A percentile compares a stretch with the other conserved stretches of the same genome.
phyloP scores from a whole-genome alignment of 2,797 vertebrate species.

The Spinibarbus caldwelli region DNA sequence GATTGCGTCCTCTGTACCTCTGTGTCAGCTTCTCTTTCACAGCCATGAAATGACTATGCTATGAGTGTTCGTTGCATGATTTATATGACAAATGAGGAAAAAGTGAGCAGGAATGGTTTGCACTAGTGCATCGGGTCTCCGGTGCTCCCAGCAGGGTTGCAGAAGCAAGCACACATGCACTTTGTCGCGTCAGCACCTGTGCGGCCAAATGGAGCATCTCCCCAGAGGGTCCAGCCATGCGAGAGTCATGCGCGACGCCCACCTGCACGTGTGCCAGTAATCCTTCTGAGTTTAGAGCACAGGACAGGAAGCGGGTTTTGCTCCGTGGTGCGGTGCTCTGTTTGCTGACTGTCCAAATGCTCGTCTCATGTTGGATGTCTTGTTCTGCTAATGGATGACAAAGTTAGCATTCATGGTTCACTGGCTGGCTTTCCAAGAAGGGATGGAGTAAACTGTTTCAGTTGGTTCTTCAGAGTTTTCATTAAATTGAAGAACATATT shows the following conservation, averaged over 20 bases:
- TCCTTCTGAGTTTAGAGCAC: neutral
- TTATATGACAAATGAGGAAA: slow-evolving; percentile 15
- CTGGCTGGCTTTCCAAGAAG: neutral
- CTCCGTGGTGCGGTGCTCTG: neutral
- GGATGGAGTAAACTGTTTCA: neutral
- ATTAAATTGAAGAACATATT: neutral
- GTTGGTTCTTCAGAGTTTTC: neutral
- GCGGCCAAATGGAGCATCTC: slow-evolving; percentile 19
- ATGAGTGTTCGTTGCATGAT: slow-evolving; percentile 33
- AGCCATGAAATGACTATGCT: neutral
- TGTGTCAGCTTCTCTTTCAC: neutral
- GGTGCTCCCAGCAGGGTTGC: slow-evolving; percentile 8
- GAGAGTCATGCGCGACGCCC: slow-evolving; percentile 2
- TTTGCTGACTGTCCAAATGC: slow-evolving; percentile 28
- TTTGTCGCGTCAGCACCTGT: slow-evolving; percentile 24
- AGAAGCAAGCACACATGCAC: slow-evolving; percentile 14
- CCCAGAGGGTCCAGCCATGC: slow-evolving; percentile 7
- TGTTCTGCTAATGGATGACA: slow-evolving; percentile 31
- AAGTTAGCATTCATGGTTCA: slow-evolving; percentile 26
- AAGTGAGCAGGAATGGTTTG: slow-evolving; percentile 7
- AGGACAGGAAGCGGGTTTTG: neutral
- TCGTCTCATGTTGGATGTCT: slow-evolving; percentile 17
- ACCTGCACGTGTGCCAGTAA: neutral
- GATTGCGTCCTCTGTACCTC: neutral
- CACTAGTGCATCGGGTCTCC: slow-evolving; percentile 9